Evolutionary conservation across 2,797 vertebrate species (phyloP).

Genomic region (Falco concolor): DNA sequence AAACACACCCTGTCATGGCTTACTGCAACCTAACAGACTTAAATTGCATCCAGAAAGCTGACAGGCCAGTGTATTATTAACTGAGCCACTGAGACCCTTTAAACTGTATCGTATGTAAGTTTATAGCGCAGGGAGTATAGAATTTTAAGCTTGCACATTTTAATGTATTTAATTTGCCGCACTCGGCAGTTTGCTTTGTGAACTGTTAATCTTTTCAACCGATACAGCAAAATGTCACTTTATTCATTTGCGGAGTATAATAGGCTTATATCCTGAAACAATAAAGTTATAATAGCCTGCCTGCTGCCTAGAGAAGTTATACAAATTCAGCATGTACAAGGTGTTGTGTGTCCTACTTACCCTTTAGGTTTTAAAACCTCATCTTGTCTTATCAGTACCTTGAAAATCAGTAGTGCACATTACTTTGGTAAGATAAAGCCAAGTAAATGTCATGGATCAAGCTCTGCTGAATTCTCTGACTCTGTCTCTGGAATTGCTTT

Average conservation of each 20-base stretch:
- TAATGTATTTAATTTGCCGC: conserved; percentile 73
- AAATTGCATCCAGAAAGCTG: conserved; percentile 56
- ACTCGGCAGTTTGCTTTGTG: conserved; percentile 70
- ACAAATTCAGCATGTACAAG: conserved; percentile 44
- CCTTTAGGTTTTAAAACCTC: conserved; percentile 57
- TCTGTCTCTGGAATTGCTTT: background rate
- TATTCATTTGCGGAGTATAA: conserved; percentile 73
- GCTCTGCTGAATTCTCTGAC: background rate
- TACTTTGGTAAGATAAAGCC: conserved; percentile 6
- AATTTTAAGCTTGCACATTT: conserved; percentile 68
- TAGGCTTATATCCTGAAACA: conserved; percentile 75
- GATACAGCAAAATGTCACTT: conserved; percentile 73
- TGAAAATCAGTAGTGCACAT: background rate
- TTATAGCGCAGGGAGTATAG: conserved; percentile 51
- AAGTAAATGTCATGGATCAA: background rate
- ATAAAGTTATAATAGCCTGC: conserved; percentile 73
- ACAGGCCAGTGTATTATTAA: conserved; percentile 54
- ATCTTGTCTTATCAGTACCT: background rate
- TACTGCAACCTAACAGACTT: conserved; percentile 52
- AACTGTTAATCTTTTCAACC: conserved; percentile 76
- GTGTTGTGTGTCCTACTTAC: conserved; percentile 34
- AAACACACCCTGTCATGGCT: conserved; percentile 55
- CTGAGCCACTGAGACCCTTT: conserved; percentile 49
- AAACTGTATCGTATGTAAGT: conserved; percentile 45
- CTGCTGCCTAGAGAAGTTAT: conserved; percentile 41